Evolutionary conservation across 2,888 invertebrate genomes (phyloP), one percentile per base, ranked within the genome.

Genomic region (Papilio elwesi): DNA sequence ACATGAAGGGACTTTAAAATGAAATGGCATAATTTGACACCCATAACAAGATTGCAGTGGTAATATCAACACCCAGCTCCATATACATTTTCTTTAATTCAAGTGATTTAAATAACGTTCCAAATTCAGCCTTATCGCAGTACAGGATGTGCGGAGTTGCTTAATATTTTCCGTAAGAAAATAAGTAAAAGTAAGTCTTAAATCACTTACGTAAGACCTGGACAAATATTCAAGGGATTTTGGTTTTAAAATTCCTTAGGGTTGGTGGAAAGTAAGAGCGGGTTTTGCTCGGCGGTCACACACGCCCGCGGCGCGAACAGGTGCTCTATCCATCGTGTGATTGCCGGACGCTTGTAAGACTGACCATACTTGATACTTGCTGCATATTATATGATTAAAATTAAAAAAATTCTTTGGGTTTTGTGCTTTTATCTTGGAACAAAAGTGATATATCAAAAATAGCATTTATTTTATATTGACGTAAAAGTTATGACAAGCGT

Each of bases 291-390:
- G 86, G 76, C 74, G 74, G n/a, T 57, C 65, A 80, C 83, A 84
- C 85, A 76, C 78, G 88, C 88, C 87, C 78, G 83, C 83, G 85
- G 88, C 85, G 81, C 79, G 82, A 89, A 90, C 91, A 91, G 91
- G 91, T 90, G 90, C 86, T 84, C 81, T 84, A 86, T 85, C 87
- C 87, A 87, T 89, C 89, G 88, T 90, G 77, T 78, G 85, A 83
- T 84, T 83, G 84, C 89, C 90, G 90, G 90, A 89, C 88, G 87
- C 81, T 82, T 55, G 62, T 13, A 6, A 12, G 77, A 76, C 2
- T 48, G 5, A 76, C 2, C 0, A 0, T 52, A 82, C 68, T 88
- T 90, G 87, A 83, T 90, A 85, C 83, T 89, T 63, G 13, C 7
- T 55, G 2, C 43, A 43, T 43, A 43, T 26, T 26, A 26, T 26